A percentile compares a stretch with the other conserved stretches of the same genome.
These are phyloP conservation scores for Gobius niger DNA, from an alignment of 2,113 vertebrate genomes.

Conservation along the genomic window DNA sequence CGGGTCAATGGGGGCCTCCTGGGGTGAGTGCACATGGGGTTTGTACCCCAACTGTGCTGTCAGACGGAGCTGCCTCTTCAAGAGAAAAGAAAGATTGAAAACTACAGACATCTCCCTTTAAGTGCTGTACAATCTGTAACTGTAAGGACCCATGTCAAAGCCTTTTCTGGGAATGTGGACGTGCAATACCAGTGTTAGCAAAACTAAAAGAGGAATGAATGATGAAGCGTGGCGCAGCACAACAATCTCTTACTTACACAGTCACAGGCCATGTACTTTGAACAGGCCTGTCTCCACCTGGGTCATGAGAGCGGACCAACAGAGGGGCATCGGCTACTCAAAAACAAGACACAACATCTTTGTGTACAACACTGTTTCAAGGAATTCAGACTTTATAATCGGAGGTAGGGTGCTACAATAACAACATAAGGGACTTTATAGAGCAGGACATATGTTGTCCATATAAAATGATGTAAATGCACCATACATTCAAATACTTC, in stretches of 20 bases:
- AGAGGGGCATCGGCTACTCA: background rate
- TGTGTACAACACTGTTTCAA: background rate
- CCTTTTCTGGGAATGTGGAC: constrained; percentile 17
- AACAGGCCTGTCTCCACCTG: constrained; percentile 14
- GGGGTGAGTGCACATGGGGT: constrained; percentile 20
- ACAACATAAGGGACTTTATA: background rate
- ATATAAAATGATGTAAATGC: constrained; percentile 36
- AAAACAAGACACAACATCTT: constrained; percentile 3
- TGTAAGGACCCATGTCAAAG: background rate
- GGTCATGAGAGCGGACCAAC: constrained; percentile 13
- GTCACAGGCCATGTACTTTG: constrained; percentile 10
- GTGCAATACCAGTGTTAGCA: constrained; percentile 17
- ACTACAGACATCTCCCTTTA: constrained; percentile 13
- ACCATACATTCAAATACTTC: constrained; percentile 42
- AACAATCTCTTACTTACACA: constrained; percentile 3
- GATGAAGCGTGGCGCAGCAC: background rate
- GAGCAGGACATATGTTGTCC: background rate
- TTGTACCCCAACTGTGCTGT: constrained; percentile 33
- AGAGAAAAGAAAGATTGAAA: constrained; percentile 34
- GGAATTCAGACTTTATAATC: background rate
- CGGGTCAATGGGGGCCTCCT: constrained; percentile 35
- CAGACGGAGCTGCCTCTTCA: constrained; percentile 10
- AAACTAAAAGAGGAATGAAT: background rate
- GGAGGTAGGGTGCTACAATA: background rate
- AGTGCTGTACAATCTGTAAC: constrained; percentile 12